phyloP scores from a whole-genome alignment of 2,113 vertebrate genomes.

The Daboia siamensis region DNA sequence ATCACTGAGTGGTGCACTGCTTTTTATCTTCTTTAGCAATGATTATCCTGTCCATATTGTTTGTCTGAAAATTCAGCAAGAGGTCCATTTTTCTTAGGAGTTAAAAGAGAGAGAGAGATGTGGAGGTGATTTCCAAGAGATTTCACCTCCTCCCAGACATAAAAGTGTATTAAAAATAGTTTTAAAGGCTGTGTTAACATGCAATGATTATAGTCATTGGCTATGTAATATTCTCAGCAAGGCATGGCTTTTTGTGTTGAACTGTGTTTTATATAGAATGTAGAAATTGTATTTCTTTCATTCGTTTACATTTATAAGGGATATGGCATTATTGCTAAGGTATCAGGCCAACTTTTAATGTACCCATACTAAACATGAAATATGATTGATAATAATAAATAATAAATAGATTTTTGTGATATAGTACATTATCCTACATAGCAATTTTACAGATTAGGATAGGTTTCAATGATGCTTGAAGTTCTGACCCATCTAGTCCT shows the following conservation, averaged over 20 bases:
- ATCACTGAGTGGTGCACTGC: background rate
- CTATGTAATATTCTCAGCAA: conserved; percentile 19
- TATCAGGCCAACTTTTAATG: background rate
- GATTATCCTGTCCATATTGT: background rate
- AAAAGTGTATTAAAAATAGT: conserved; percentile 30
- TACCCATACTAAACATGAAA: background rate
- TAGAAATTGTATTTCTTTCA: conserved; percentile 30
- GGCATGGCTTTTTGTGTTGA: conserved; percentile 23
- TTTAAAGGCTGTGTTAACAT: conserved; percentile 44
- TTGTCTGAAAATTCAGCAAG: background rate
- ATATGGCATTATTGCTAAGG: background rate
- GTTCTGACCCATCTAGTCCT: background rate
- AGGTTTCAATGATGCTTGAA: background rate
- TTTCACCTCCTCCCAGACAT: conserved; percentile 18
- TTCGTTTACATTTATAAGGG: conserved; percentile 7
- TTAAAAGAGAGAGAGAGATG: background rate
- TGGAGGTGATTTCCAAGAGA: background rate
- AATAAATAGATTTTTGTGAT: background rate
- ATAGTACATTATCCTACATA: background rate
- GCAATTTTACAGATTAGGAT: background rate
- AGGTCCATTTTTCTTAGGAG: background rate
- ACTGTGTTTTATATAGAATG: conserved; percentile 30
- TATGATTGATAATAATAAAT: background rate
- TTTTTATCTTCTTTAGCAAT: background rate
- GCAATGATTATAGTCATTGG: conserved; percentile 15